phyloP scores from a whole-genome alignment of 2,113 vertebrate species.

The Brachypteracias leptosomus region DNA sequence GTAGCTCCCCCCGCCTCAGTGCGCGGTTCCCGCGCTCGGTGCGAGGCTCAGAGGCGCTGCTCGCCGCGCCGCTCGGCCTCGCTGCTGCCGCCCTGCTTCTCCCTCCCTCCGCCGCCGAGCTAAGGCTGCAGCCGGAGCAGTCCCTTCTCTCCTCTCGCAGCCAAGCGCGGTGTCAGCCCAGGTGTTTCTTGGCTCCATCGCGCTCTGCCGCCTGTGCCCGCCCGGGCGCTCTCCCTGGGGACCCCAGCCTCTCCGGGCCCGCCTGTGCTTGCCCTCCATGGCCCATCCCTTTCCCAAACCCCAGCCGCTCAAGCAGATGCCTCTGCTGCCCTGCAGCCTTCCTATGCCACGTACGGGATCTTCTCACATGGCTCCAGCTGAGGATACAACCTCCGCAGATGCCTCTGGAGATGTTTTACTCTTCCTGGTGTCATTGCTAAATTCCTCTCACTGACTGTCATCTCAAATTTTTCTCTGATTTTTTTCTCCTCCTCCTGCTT shows the following conservation, averaged over 20 bases:
- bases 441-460: not conserved
- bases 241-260: fast-evolving
- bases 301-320: not conserved
- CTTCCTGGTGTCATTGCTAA: not conserved
- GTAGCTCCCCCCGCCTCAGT: too few species aligned
- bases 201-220: not conserved
- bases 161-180: not conserved
- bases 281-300: not conserved
- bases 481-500: fast-evolving
- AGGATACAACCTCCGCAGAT: fast-evolving
- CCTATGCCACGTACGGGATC: too few species aligned
- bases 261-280: fast-evolving
- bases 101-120: too few species aligned
- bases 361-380: fast-evolving
- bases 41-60: not conserved
- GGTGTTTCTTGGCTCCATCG: fast-evolving
- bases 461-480: not conserved
- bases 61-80: not conserved
- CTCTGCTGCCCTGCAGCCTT: not conserved
- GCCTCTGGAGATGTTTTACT: not conserved
- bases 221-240: fast-evolving
- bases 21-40: not conserved
- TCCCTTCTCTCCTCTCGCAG: too few species aligned
- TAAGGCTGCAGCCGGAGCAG: not conserved
- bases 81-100: not conserved